A percentile compares a stretch with the other conserved stretches of the same genome.
These are phyloP conservation scores for Sebastolobus alascanus DNA, from an alignment of 2,797 vertebrate genomes.

Conservation along the genomic window DNA sequence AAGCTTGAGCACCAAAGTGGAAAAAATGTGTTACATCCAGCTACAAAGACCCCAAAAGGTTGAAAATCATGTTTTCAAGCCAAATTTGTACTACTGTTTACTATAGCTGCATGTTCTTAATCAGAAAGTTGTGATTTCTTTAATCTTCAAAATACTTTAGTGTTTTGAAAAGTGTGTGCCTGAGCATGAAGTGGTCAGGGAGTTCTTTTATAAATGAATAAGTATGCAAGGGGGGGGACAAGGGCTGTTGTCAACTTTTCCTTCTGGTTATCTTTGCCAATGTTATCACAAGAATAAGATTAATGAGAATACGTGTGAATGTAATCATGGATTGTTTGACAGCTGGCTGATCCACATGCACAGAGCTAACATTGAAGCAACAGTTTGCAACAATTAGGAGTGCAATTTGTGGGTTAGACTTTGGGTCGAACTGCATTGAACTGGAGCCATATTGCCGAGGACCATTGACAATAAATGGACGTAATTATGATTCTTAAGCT, in stretches of 20 bases:
- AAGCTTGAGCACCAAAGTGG: conserved; percentile 53
- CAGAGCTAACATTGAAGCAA: conserved; percentile 9
- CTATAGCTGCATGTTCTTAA: neutral
- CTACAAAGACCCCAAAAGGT: conserved; percentile 38
- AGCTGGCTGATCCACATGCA: neutral
- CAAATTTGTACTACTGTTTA: conserved; percentile 5
- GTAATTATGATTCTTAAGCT: conserved; percentile 37
- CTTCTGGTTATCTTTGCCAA: neutral
- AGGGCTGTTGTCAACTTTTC: conserved; percentile 2
- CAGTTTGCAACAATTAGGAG: conserved; percentile 27
- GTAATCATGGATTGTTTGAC: conserved; percentile 33
- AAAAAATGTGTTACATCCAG: conserved; percentile 68
- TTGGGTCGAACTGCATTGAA: neutral
- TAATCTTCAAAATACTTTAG: neutral
- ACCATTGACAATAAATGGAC: conserved; percentile 50
- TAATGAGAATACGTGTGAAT: conserved; percentile 26
- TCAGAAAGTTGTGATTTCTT: conserved; percentile 1
- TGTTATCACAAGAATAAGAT: conserved; percentile 2
- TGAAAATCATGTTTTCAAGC: conserved; percentile 23
- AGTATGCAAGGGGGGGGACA: neutral
- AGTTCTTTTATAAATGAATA: neutral
- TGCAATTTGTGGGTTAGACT: conserved; percentile 24
- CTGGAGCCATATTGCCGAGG: conserved; percentile 26
- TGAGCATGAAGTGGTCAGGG: neutral
- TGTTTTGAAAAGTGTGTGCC: neutral